Evolutionary conservation across 2,113 vertebrate species (phyloP).

Genomic region (Phalacrocorax carbo): DNA sequence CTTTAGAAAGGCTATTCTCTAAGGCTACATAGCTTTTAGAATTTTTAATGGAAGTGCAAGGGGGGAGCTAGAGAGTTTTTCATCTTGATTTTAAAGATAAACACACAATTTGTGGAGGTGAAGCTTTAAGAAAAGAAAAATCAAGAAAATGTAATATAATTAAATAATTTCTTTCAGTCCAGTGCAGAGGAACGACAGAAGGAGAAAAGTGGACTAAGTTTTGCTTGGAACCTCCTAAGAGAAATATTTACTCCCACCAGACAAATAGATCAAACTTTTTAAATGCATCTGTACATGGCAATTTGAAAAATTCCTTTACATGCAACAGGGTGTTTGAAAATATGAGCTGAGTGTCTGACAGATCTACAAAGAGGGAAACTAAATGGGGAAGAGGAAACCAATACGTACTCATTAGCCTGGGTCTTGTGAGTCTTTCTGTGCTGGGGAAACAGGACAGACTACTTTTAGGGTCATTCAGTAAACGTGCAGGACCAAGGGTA

Average conservation of each 20-base stretch:
- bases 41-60: constrained; percentile 35
- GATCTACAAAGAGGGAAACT: not conserved
- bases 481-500: not conserved
- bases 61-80: constrained; percentile 1
- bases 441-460: not conserved
- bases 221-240: not conserved
- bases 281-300: not conserved
- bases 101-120: not conserved
- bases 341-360: not conserved
- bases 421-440: not conserved
- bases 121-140: not conserved
- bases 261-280: constrained; percentile 14
- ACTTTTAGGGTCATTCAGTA: not conserved
- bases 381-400: not conserved
- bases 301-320: not conserved
- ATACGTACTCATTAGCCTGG: not conserved
- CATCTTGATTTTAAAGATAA: constrained; percentile 32
- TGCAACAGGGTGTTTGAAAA: not conserved
- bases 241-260: not conserved
- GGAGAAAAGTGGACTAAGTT: not conserved
- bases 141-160: not conserved
- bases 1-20: constrained; percentile 49
- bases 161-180: not conserved
- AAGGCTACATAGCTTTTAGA: constrained; percentile 18
- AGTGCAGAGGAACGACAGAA: not conserved